phyloP scores from a whole-genome alignment of 2,888 invertebrate species.

The Megaustenia siamemsis region DNA sequence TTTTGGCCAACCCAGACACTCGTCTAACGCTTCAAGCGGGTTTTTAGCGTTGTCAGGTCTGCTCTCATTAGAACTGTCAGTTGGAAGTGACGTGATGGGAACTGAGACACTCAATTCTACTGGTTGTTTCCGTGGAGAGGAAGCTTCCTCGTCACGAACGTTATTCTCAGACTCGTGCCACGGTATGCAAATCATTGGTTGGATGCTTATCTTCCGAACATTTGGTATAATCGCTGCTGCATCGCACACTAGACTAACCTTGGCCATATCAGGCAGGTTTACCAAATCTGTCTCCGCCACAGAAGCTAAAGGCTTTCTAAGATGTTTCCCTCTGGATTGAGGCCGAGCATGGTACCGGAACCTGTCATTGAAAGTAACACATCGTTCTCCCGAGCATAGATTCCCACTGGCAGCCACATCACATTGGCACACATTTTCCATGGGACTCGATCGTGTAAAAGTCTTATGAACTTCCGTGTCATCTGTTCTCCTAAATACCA shows the following conservation, averaged over 20 bases:
- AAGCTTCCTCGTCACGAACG: not conserved
- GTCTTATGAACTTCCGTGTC: not conserved
- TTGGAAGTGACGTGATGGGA: no score
- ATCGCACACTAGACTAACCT: not conserved
- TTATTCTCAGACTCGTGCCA: not conserved
- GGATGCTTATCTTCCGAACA: not conserved
- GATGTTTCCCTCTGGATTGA: not conserved
- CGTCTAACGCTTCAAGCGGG: no score
- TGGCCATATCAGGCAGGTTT: not conserved
- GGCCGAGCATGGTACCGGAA: not conserved
- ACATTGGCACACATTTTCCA: not conserved
- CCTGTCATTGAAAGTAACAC: not conserved
- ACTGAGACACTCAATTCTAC: no score
- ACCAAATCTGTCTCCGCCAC: not conserved
- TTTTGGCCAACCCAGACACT: no score
- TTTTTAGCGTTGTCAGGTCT: no score
- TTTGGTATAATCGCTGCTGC: not conserved
- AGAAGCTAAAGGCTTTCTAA: conserved; percentile 10
- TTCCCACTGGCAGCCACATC: no score
- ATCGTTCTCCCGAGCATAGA: not conserved
- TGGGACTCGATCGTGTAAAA: not conserved
- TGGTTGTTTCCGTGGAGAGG: no score
- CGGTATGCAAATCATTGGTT: conserved; percentile 17
- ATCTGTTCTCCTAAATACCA: no score
- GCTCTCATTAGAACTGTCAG: no score